Evolutionary conservation across 2,113 vertebrate species (phyloP), one percentile per base, ranked within the genome.

Genomic region (Eira barbara): DNA sequence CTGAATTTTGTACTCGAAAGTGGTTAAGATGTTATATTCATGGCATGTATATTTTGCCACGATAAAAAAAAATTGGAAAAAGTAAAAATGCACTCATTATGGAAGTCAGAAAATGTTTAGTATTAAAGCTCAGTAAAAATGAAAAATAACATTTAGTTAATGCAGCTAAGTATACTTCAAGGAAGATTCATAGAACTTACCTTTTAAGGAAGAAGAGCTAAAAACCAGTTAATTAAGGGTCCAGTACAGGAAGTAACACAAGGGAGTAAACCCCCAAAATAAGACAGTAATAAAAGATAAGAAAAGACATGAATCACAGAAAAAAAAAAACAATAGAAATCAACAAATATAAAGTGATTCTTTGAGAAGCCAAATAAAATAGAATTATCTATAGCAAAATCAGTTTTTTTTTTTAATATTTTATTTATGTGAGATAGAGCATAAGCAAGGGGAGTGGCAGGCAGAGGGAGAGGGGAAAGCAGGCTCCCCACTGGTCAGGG

Each of bases 131-230:
- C 81, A 65, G 2, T 61, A 15, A 71, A 92, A 90, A 95, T 81
- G 84, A 25, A 47, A 87, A 82, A 31, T n/a, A 52, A n/a, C 79
- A 85, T 9, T 74, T 91, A 10, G 76, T 2, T 67, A 89, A 69
- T 94, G n/a, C 4, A 78, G 36, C 23, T 89, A 83, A 89, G 74
- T 86, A 61, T 96, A 80, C 23, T 31, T 69, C 76, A 81, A 74
- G 42, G 36, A 65, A 21, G 73, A 90, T 76, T 76, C 89, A 59
- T 18, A 84, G 91, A 36, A 27, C 15, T 76, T 92, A 42, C 57
- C 59, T 79, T 93, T 76, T 90, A 81, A 93, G 89, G 45, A 83
- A 93, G 23, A 89, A 95, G 78, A 74, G 59, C 76, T 69, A 89
- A 92, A 91, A 88, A 39, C 13, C 49, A 94, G 4, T 93, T 95